Conservation (phyloP, 2,888 invertebrate species). For the Hipparchia sbordonii region DNA sequence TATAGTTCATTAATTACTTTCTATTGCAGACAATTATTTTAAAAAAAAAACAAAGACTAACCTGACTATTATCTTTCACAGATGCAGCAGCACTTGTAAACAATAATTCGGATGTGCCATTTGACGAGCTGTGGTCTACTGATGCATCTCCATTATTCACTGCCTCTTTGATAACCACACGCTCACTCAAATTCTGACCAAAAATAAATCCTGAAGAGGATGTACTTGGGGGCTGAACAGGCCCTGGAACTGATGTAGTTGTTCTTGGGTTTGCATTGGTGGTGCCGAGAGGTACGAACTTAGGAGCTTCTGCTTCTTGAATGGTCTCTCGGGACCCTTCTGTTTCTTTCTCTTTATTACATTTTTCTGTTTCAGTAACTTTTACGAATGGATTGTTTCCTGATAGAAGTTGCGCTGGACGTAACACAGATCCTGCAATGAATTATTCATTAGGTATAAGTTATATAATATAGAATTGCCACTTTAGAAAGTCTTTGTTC, state of each 20-base stretch:
- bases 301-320: slow-evolving; percentile 65
- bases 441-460: neutral
- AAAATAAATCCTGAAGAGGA: slow-evolving; percentile 91
- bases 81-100: slow-evolving; percentile 88
- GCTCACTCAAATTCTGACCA: slow-evolving; percentile 94
- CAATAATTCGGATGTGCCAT: slow-evolving; percentile 86
- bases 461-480: too few species aligned
- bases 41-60: slow-evolving; percentile 1
- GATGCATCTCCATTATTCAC: slow-evolving; percentile 77
- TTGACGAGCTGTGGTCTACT: slow-evolving; percentile 70
- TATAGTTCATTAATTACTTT: too few species aligned
- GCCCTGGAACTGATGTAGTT: slow-evolving; percentile 79
- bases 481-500: too few species aligned
- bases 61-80: slow-evolving; percentile 75
- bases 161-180: slow-evolving; percentile 87
- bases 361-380: slow-evolving; percentile 46
- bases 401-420: slow-evolving; percentile 73
- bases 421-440: slow-evolving; percentile 65
- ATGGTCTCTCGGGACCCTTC: slow-evolving; percentile 51
- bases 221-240: slow-evolving; percentile 60
- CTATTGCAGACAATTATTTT: too few species aligned
- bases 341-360: slow-evolving; percentile 49
- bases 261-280: slow-evolving; percentile 60
- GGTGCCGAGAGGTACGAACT: slow-evolving; percentile 76
- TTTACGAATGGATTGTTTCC: slow-evolving; percentile 69